Conservation (phyloP, 2,888 invertebrate species). For the Miltochrista miniata region DNA sequence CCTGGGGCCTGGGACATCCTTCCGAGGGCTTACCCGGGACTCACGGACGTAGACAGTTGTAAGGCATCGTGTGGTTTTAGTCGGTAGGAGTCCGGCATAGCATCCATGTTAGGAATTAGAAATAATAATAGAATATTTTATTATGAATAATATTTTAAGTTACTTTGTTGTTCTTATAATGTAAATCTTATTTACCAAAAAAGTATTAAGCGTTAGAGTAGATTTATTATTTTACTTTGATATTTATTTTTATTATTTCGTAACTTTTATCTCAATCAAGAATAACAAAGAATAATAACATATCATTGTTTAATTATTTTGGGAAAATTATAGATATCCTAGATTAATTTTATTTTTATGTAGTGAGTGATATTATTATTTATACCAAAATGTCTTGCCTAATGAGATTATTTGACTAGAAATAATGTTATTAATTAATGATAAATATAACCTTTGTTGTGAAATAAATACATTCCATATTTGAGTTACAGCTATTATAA, state of each 20-base stretch:
- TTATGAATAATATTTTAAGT: too few relatives aligned
- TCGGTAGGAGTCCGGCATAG: too few relatives aligned
- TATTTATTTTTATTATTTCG: slow-evolving; percentile 30
- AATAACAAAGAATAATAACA: slow-evolving; percentile 75
- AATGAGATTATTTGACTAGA: slow-evolving; percentile 31
- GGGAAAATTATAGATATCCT: slow-evolving; percentile 26
- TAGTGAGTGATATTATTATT: slow-evolving; percentile 36
- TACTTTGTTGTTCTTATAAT: slow-evolving; percentile 7
- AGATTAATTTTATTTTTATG: slow-evolving; percentile 12
- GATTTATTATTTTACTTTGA: slow-evolving; percentile 29
- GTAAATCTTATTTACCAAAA: slow-evolving; percentile 53
- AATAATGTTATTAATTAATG: slow-evolving; percentile 13
- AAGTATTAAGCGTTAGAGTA: slow-evolving; percentile 67
- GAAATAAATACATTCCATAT: slow-evolving; percentile 28
- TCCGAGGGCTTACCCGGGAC: too few relatives aligned
- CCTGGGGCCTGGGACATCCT: too few relatives aligned
- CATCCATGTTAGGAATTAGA: too few relatives aligned
- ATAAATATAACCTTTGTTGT: neutral
- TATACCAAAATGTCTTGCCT: slow-evolving; percentile 44
- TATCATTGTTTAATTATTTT: slow-evolving; percentile 57
- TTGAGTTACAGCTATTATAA: slow-evolving; percentile 6
- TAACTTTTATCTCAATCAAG: slow-evolving; percentile 55
- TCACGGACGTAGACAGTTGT: too few relatives aligned
- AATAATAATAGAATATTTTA: too few relatives aligned
- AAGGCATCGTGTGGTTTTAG: too few relatives aligned